Conservation (phyloP, 2,113 vertebrate genomes). For the Alligator mississippiensis region DNA sequence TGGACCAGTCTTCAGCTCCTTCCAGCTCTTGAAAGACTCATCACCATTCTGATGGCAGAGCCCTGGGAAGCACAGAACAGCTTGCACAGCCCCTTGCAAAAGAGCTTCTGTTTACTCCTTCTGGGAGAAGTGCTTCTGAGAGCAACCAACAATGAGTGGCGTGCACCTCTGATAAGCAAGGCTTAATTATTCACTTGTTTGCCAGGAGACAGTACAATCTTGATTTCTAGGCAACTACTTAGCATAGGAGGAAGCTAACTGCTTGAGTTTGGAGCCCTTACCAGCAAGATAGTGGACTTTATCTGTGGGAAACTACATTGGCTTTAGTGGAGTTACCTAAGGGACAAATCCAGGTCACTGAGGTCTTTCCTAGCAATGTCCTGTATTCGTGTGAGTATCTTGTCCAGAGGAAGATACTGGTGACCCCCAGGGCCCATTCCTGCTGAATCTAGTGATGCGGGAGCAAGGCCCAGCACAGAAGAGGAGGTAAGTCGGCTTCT, state of each 20-base stretch:
- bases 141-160: rapidly evolving
- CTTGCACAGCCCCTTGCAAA: rapidly evolving
- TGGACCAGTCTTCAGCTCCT: rapidly evolving
- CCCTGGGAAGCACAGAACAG: not conserved
- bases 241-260: not conserved
- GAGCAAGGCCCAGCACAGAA: not conserved
- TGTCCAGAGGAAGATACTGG: not conserved
- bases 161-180: not conserved
- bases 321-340: not conserved
- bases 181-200: conserved; percentile 14
- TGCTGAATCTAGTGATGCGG: not conserved
- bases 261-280: not conserved
- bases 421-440: not conserved
- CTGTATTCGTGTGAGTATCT: not conserved
- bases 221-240: not conserved
- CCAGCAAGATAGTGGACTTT: not conserved
- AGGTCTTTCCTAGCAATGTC: not conserved
- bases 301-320: not conserved
- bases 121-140: not conserved
- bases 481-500: not conserved
- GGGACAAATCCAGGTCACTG: not conserved
- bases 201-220: not conserved
- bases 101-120: not conserved
- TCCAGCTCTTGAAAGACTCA: not conserved
- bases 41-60: not conserved